These are phyloP conservation scores for human DNA, from an alignment of 2,113 vertebrate genomes.

Conservation along the genomic window DNA sequence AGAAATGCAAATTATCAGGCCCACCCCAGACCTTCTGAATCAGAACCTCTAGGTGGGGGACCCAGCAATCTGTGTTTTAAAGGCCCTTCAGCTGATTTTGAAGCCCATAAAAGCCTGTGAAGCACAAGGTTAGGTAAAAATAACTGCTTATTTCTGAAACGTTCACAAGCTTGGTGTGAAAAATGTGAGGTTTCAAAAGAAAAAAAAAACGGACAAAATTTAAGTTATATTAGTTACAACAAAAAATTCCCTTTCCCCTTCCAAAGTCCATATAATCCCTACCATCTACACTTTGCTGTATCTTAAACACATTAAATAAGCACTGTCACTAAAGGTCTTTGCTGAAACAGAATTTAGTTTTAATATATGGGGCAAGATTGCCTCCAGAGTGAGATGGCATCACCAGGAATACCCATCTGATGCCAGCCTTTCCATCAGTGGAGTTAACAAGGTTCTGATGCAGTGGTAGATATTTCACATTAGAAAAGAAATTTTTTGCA, in stretches of 20 bases:
- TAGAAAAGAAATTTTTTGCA: not conserved
- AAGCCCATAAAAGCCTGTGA: not conserved
- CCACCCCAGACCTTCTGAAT: not conserved
- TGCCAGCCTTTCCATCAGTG: not conserved
- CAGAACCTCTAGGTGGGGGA: not conserved
- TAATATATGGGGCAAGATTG: not conserved
- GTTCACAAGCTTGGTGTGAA: not conserved
- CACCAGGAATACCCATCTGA: not conserved
- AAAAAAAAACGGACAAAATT: not conserved
- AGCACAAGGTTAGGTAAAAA: constrained; percentile 37
- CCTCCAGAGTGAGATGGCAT: not conserved
- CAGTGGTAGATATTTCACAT: not conserved
- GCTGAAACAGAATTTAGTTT: constrained; percentile 3
- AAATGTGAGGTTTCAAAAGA: constrained; percentile 39
- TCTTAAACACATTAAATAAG: constrained; percentile 17
- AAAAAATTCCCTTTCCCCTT: not conserved
- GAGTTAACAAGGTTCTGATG: not conserved
- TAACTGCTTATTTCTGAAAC: constrained; percentile 37
- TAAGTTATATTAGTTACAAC: constrained; percentile 7
- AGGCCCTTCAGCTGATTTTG: not conserved
- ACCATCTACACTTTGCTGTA: not conserved
- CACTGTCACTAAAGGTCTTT: not conserved
- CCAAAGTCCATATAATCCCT: constrained; percentile 31
- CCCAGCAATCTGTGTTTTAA: constrained; percentile 17
- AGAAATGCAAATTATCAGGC: not conserved